Evolutionary conservation across 2,113 vertebrate species (phyloP).

Genomic region (Alectura lathami): DNA sequence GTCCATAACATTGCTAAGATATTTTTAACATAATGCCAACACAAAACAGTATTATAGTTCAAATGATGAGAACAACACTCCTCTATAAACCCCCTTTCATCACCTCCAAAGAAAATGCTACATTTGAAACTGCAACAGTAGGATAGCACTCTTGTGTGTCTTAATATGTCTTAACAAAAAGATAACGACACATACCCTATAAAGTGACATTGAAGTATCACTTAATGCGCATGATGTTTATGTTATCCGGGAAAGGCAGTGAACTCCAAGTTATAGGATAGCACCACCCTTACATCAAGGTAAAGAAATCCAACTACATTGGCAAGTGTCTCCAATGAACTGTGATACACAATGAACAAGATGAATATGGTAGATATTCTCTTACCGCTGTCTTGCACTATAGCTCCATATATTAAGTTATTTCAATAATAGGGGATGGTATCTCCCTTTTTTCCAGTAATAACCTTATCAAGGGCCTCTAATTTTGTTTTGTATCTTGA

Average conservation of each 20-base stretch:
- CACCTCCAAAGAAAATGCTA: not conserved
- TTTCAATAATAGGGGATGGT: not conserved
- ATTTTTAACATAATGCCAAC: not conserved
- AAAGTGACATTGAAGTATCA: not conserved
- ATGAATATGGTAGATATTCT: not conserved
- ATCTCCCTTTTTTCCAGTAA: not conserved
- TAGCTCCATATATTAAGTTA: not conserved
- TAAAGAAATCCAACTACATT: not conserved
- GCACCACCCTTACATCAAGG: not conserved
- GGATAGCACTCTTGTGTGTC: no score
- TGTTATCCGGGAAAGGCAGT: not conserved
- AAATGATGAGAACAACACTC: not conserved
- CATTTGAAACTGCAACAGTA: not conserved
- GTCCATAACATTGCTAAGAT: not conserved
- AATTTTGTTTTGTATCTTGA: not conserved
- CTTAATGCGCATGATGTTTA: not conserved
- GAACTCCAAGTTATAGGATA: not conserved
- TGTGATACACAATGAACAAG: not conserved
- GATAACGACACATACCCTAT: not conserved
- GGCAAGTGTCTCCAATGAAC: not conserved
- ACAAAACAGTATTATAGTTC: not conserved
- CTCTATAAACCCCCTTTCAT: not conserved
- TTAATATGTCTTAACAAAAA: not conserved
- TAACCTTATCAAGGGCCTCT: not conserved
- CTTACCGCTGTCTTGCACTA: not conserved